Evolutionary conservation across 2,797 vertebrate species (phyloP), one percentile per base, ranked within the genome.

Genomic region (Melanotaenia nigrans): DNA sequence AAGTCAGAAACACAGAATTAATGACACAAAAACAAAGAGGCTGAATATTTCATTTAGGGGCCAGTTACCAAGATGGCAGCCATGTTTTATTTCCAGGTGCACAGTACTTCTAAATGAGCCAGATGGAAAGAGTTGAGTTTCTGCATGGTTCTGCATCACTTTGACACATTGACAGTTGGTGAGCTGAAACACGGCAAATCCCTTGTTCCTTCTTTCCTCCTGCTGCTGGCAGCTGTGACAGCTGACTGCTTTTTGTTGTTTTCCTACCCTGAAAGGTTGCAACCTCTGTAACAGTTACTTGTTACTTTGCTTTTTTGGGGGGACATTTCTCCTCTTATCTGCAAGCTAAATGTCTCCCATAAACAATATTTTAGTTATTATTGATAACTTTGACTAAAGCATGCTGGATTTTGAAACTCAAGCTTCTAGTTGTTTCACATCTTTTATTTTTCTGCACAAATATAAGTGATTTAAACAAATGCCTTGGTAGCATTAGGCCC

Each of bases 151-250:
- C 71, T 61, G 62, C 63, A 65, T 77, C 63, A 40, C 71, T 78
- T 58, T 81, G 77, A 86, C 83, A 80, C 73, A 58, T 68, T 86
- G 85, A 84, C 80, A 83, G 77, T 61, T 79, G 49, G 62, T 76
- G 77, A 79, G 73, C 62, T 75, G 64, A 84, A 78, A 85, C 71
- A 65, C 12, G 62, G 53, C 24, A 65, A 80, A 71, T 79, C 84
- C 80, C 73, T 61, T 60, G 61, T 75, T 87, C 54, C 72, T 28
- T 56, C 73, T 51, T 62, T 73, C 61, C 28, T 68, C 51, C 69
- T 67, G 28, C 47, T 73, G 71, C 55, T 56, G 76, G 77, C 77
- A 79, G 66, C 55, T 77, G 60, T 81, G 85, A 75, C 73, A 76
- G 67, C 68, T 75, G 65, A 78, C 30, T 33, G 42, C 60, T 59